Evolutionary conservation across 2,113 vertebrate species (phyloP).

Genomic region (Colinus virginianus): DNA sequence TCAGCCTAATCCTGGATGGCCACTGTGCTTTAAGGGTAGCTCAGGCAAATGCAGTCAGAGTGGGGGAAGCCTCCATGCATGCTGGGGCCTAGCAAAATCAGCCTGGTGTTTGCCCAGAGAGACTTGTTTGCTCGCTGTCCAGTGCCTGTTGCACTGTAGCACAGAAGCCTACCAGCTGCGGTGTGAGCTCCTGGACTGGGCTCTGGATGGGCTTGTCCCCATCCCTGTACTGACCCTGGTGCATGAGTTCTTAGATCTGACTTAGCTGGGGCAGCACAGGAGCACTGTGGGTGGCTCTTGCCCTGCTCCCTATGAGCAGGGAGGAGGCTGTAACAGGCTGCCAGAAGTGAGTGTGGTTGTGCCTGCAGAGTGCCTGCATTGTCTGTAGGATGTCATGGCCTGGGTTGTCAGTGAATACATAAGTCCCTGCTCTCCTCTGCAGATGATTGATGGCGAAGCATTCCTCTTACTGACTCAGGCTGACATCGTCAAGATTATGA

Average conservation of each 20-base stretch:
- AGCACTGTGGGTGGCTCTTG: neutral
- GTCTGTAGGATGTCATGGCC: neutral
- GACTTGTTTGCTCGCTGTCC: neutral
- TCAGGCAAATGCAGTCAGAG: neutral
- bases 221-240: neutral
- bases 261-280: neutral
- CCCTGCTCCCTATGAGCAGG: neutral
- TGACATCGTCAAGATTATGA: slow-evolving; percentile 99
- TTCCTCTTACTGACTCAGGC: slow-evolving; percentile 96
- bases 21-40: neutral
- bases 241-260: rapidly evolving
- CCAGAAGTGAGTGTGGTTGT: neutral
- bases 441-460: slow-evolving; percentile 94
- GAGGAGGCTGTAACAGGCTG: neutral
- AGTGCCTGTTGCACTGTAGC: rapidly evolving
- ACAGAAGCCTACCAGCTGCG: neutral
- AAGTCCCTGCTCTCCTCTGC: slow-evolving; percentile 5
- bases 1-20: neutral
- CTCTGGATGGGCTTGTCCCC: neutral
- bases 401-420: neutral
- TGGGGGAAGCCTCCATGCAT: rapidly evolving
- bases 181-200: neutral
- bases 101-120: neutral
- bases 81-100: neutral
- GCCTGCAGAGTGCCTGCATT: rapidly evolving